Conservation (phyloP, 2,888 invertebrate species). For the Drepana falcataria region DNA sequence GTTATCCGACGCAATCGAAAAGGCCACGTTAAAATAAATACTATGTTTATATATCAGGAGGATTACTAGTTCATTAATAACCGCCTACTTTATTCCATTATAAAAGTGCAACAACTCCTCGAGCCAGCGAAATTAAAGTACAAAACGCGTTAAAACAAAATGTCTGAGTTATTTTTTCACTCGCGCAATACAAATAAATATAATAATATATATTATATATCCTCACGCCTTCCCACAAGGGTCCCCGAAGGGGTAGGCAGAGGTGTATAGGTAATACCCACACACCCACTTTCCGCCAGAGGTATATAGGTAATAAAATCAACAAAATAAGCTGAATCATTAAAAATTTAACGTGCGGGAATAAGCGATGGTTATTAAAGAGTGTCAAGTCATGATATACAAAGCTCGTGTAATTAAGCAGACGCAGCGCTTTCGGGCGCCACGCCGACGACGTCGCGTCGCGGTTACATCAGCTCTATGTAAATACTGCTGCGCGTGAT, state of each 20-base stretch:
- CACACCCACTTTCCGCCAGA: too few relatives aligned
- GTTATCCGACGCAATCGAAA: too few relatives aligned
- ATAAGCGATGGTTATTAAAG: constrained; percentile 21
- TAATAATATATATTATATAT: too few relatives aligned
- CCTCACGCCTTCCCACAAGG: too few relatives aligned
- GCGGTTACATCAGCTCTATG: constrained; percentile 17
- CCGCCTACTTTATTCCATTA: too few relatives aligned
- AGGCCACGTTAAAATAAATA: too few relatives aligned
- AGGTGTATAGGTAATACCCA: too few relatives aligned
- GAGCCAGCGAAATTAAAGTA: not conserved
- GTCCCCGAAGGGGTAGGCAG: too few relatives aligned
- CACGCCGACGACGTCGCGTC: constrained; percentile 5
- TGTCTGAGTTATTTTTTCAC: not conserved
- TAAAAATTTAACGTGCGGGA: not conserved
- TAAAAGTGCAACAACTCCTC: too few relatives aligned
- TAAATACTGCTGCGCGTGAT: constrained; percentile 3
- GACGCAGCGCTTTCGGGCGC: constrained; percentile 37
- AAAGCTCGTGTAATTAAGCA: constrained; percentile 44
- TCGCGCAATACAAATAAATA: not conserved
- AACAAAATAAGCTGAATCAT: not conserved
- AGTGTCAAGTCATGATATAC: constrained; percentile 21
- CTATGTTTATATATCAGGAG: too few relatives aligned
- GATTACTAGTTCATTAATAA: too few relatives aligned
- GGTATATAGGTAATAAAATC: not conserved
- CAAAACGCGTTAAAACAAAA: not conserved